A percentile compares a stretch with the other conserved stretches of the same genome.
phyloP scores from a whole-genome alignment of 2,797 vertebrate genomes.

The Artibeus lituratus region DNA sequence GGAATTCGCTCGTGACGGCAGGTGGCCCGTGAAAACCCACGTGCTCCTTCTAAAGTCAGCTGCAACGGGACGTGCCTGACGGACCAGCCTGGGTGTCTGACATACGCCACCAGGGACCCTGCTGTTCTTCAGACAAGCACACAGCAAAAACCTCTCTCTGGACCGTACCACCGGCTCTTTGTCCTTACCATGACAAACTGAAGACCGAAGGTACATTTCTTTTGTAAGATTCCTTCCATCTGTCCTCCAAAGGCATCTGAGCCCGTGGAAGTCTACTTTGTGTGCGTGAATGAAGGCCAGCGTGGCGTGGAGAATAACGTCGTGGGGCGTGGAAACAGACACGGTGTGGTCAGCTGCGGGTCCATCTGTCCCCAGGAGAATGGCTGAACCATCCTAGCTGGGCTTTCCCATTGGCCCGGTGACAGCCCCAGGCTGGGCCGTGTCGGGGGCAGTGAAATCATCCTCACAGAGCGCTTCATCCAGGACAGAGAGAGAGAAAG shows the following conservation, averaged over 20 bases:
- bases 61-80: neutral
- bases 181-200: conserved; percentile 29
- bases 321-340: neutral
- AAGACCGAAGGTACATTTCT: conserved; percentile 25
- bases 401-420: neutral
- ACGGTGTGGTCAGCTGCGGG: neutral
- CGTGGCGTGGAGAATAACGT: neutral
- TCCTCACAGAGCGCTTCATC: neutral
- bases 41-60: conserved; percentile 37
- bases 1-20: conserved; percentile 41
- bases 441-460: neutral
- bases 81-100: neutral
- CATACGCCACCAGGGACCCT: neutral
- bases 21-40: conserved; percentile 30
- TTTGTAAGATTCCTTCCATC: conserved; percentile 53
- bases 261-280: neutral
- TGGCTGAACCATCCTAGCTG: neutral
- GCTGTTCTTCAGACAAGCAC: neutral
- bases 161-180: conserved; percentile 20
- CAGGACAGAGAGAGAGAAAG: neutral
- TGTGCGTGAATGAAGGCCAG: neutral
- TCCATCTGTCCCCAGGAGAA: neutral
- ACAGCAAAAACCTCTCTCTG: conserved; percentile 20
- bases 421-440: neutral
- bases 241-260: conserved; percentile 56